Base-by-base conservation (phyloP, 2,888 invertebrate genomes). In the Tetrapedia diversipes region DNA sequence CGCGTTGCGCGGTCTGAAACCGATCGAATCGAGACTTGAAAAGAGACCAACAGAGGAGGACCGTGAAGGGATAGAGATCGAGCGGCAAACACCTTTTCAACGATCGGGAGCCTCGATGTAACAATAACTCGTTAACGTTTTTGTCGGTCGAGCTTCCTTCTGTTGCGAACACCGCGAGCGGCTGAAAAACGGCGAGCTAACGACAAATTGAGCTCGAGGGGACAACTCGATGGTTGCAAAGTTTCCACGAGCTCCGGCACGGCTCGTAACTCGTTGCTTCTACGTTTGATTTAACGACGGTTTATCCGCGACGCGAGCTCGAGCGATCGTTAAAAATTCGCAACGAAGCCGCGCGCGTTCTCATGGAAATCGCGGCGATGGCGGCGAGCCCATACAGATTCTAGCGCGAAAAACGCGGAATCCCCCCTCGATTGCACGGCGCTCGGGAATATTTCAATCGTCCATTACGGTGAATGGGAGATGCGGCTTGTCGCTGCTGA, bases 401-500 rank as follows among this genome's bases (percentile, higher is more conserved):
- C n/a, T n/a, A n/a, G n/a, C n/a, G n/a, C n/a, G n/a, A 37, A 54
- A 34, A 32, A 65, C 3, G 39, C 27, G 65, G 22, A 54, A 56
- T 61, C 27, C 39, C 29, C 22, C n/a, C n/a, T n/a, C n/a, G n/a
- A 66, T 72, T 72, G 63, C 47, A 29, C 63, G 11, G 49, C 59
- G 37, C 14, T 29, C 53, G 10, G 37, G 47, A 43, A 47, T 78
- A 77, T 78, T 82, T 84, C 78, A 78, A 80, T 81, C 78, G 79
- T 66, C 80, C 67, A 74, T 83, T 82, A 80, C 43, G 66, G 71
- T 54, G 70, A 79, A 79, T 59, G 78, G 68, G 65, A 63, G 54
- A 59, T 29, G 63, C 79, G 80, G 67, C 68, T 74, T 57, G 77
- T 82, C 75, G 74, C 70, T 77, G 75, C 79, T 77, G 78, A 85